phyloP scores from a whole-genome alignment of 1,140 invertebrate genomes.

The Eufriesea mexicana region DNA sequence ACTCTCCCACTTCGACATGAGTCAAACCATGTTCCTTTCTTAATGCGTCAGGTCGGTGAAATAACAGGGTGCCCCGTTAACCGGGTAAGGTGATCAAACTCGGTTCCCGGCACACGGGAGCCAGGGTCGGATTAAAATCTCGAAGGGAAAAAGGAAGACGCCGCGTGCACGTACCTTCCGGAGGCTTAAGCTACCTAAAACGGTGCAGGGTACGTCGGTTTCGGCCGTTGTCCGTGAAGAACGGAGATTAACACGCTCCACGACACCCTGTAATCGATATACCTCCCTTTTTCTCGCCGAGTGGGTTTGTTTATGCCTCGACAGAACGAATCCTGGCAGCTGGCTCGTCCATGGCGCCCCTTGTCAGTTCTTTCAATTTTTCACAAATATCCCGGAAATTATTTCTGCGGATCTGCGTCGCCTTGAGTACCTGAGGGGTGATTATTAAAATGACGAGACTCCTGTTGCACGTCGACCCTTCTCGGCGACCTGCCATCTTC shows the following conservation, averaged over 20 bases:
- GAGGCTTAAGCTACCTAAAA: slow-evolving; percentile 55
- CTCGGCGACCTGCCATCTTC: no score
- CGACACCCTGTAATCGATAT: slow-evolving; percentile 68
- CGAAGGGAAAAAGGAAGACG: slow-evolving; percentile 29
- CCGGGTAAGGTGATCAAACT: slow-evolving; percentile 25
- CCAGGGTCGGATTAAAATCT: slow-evolving; percentile 40
- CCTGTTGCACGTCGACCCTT: not conserved
- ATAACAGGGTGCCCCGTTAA: not conserved
- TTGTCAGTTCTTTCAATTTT: slow-evolving; percentile 48
- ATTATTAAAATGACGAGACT: slow-evolving; percentile 13
- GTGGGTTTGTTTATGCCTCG: slow-evolving; percentile 57
- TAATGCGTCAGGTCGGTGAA: slow-evolving; percentile 2
- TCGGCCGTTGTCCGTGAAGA: slow-evolving; percentile 38
- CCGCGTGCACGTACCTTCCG: not conserved
- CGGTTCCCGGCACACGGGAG: not conserved
- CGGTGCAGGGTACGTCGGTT: slow-evolving; percentile 32
- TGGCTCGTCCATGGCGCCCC: slow-evolving; percentile 26
- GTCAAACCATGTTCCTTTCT: not conserved
- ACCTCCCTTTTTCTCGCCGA: slow-evolving; percentile 29
- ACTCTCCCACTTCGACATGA: not conserved
- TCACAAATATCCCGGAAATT: slow-evolving; percentile 35
- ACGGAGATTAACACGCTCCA: slow-evolving; percentile 62
- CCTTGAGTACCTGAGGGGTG: not conserved
- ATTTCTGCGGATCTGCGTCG: slow-evolving; percentile 46
- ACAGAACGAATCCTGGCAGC: slow-evolving; percentile 31